These are phyloP conservation scores for Cheumatopsyche charites DNA, from an alignment of 1,140 invertebrate species.

Conservation along the genomic window DNA sequence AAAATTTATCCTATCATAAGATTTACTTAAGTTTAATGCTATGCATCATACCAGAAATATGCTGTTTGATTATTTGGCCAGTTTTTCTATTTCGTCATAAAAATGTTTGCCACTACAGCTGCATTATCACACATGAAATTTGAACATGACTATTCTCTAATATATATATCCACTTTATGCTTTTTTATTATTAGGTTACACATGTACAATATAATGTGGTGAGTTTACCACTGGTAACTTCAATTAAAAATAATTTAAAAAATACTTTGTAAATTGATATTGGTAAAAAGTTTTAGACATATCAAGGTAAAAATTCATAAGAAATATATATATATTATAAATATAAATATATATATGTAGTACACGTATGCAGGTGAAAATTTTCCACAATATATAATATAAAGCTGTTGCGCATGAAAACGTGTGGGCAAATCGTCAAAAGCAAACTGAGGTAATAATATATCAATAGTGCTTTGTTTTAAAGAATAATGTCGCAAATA, in stretches of 20 bases:
- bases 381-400: slow-evolving; percentile 9
- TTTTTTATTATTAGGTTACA: no score
- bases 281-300: not conserved
- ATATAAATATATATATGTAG: slow-evolving; percentile 16
- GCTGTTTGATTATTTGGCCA: not conserved
- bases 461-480: slow-evolving; percentile 12
- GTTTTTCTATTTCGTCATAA: slow-evolving; percentile 1
- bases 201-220: no score
- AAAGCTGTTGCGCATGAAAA: slow-evolving; percentile 30
- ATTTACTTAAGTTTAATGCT: not conserved
- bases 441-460: slow-evolving; percentile 36
- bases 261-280: slow-evolving; percentile 7
- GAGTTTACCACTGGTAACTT: not conserved
- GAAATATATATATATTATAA: slow-evolving; percentile 33
- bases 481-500: not conserved
- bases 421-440: slow-evolving; percentile 25
- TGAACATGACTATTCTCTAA: slow-evolving; percentile 22
- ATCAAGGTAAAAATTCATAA: slow-evolving; percentile 27
- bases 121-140: slow-evolving; percentile 27
- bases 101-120: slow-evolving; percentile 14
- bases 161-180: not conserved
- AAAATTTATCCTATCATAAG: slow-evolving; percentile 35
- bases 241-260: slow-evolving; percentile 5
- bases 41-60: not conserved
- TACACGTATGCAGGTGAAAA: slow-evolving; percentile 9